phyloP scores from a whole-genome alignment of 2,113 vertebrate species.

The Takifugu flavidus region DNA sequence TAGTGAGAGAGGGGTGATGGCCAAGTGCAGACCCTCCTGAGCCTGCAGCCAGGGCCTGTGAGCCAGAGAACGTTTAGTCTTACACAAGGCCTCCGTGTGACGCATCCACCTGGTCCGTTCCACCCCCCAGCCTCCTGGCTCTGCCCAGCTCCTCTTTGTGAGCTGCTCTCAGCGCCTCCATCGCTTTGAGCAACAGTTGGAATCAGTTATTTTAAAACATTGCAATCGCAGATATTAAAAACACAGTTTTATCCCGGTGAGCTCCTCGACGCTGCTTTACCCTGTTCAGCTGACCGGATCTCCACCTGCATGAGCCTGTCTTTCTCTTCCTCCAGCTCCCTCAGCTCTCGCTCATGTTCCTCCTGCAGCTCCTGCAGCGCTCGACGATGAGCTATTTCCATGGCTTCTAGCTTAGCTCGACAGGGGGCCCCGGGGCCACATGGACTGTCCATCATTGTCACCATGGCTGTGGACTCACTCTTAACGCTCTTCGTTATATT shows the following conservation, averaged over 20 bases:
- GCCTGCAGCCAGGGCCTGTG: conserved; percentile 17
- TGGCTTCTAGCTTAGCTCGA: conserved; percentile 82
- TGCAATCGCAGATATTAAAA: neutral
- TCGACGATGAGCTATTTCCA: conserved; percentile 84
- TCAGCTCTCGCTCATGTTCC: conserved; percentile 81
- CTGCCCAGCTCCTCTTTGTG: conserved; percentile 85
- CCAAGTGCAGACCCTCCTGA: conserved; percentile 18
- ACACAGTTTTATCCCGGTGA: neutral
- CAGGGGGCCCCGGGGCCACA: conserved; percentile 75
- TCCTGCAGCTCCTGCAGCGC: conserved; percentile 84
- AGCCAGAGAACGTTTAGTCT: conserved; percentile 17
- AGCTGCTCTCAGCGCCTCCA: conserved; percentile 86
- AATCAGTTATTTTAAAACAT: neutral
- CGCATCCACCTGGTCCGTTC: conserved; percentile 60
- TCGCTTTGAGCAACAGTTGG: conserved; percentile 66
- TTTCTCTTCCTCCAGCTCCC: conserved; percentile 80
- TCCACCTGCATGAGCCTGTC: conserved; percentile 84
- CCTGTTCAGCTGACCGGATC: conserved; percentile 77
- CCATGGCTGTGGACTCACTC: conserved; percentile 30
- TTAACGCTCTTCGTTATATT: conserved; percentile 78
- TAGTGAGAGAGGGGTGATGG: conserved; percentile 2
- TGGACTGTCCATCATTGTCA: conserved; percentile 37
- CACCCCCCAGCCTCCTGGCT: conserved; percentile 73
- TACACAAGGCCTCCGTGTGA: conserved; percentile 80
- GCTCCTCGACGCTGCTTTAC: conserved; percentile 55